Evolutionary conservation across 2,113 vertebrate genomes (phyloP), one percentile per base, ranked within the genome.

Genomic region (Engystomops pustulosus): DNA sequence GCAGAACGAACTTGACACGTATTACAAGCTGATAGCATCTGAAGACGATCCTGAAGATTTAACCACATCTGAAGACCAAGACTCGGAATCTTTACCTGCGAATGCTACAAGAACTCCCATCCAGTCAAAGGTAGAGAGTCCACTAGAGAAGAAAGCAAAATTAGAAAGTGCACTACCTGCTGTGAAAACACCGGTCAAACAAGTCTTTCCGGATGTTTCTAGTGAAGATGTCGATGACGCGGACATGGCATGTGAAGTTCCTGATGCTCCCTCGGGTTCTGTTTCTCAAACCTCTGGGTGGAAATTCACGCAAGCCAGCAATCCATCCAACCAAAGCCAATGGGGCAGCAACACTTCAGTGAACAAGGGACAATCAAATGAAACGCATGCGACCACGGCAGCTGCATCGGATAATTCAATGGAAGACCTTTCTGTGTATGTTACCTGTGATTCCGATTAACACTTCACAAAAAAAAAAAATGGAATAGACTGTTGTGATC

Each of bases 1-100:
- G 14, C 3, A 9, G 25, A 36, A 14, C 2, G 82, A 78, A 69
- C 58, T 84, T 1, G 82, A 78, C 14, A 78, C 72, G 0, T 84
- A 78, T 45, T 84, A 84, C 49, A 84, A 84, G 30, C 20, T 78
- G 3, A 78, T 84, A 7, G 58, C 74, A 14, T 20, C 82, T 15
- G 82, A 84, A n/a, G 82, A 84, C 2, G 82, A 84, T 36, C 72
- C 74, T n/a, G 74, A 78, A 51, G 82, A 84, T 51, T 18, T 84
- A 9, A 70, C 74, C 6, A 53, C 82, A 3, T 84, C 82, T 69
- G 82, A 84, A 69, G 82, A 84, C 34, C 74, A 84, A 69, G 82
- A 77, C 27, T 30, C 8, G 0, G 70, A 30, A 18, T 14, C 25
- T 25, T 8, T 17, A 9, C 23, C 27, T 34, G 1, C 11, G 0